These are phyloP conservation scores for Cynocephalus volans DNA, from an alignment of 2,113 vertebrate genomes.

Conservation along the genomic window DNA sequence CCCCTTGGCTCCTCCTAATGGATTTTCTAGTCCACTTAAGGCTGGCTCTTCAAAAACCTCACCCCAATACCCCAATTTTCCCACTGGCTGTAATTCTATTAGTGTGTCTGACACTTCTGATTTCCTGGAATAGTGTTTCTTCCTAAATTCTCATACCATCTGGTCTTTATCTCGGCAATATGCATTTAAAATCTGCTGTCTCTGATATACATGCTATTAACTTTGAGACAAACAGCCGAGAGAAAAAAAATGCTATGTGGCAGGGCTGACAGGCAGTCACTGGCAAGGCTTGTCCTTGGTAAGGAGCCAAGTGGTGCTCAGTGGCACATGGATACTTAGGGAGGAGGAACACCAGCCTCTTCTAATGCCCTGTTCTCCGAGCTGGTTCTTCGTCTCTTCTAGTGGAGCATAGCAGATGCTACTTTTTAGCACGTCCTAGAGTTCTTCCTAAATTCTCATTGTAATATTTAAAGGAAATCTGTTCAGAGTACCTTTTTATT, in stretches of 20 bases:
- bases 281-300: neutral
- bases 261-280: no score
- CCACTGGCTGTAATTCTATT: neutral
- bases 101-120: neutral
- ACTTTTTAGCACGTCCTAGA: neutral
- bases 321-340: fast-evolving
- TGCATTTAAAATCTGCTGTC: neutral
- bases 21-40: neutral
- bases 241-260: neutral
- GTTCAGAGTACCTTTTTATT: neutral
- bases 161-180: neutral
- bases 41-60: constrained; percentile 46
- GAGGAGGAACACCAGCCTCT: neutral
- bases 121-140: neutral
- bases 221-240: neutral
- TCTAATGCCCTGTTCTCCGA: neutral
- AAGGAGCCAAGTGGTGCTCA: neutral
- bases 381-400: neutral
- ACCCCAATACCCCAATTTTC: neutral
- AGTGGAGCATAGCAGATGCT: neutral
- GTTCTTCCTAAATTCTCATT: neutral
- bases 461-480: neutral
- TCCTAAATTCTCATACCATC: neutral
- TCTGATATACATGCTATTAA: neutral
- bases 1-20: neutral